Base-by-base conservation (phyloP, 2,113 vertebrate species). In the Psilopsiagon aymara region DNA sequence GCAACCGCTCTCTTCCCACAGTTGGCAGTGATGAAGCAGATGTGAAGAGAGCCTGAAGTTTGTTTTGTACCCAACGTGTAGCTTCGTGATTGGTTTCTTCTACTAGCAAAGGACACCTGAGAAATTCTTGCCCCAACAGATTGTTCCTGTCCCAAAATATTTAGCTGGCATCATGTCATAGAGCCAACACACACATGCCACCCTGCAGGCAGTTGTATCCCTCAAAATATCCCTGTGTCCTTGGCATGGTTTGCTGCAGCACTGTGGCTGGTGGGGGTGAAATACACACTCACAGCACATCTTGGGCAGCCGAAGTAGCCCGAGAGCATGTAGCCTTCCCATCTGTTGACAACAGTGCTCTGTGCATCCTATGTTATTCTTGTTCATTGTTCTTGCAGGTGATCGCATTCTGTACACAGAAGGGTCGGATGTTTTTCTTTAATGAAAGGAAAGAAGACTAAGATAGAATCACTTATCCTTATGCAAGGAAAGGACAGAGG, bases 81-180 rank as follows among this genome's bases (percentile, higher is more conserved):
- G 37, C 43, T 84, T 78, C 7, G 9, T 51, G 37, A 76, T 37
- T 43, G 64, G 81, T 51, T 89, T 82, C 49, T 53, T 66, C 62
- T 0, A 0, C 37, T 37, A 73, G n/a, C n/a, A 67, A 82, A 82
- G 44, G 53, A 64, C 24, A 5, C 0, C 0, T 62, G 68, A 88
- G 85, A 52, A 80, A 62, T 80, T 80, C 59, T 44, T 86, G 41
- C 68, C 70, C n/a, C 19, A 39, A 17, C 18, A 46, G 21, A 43
- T 52, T 57, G 41, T 44, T 86, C 35, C 37, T 44, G 33, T 91
- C 11, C 1, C 19, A 11, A 9, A 31, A 11, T 47, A 81, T 78
- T 75, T 37, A 78, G 64, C 64, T 91, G 70, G 11, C 59, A 17
- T 63, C 18, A 2, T 11, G 31, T 63, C 51, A 41, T 43, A 51